Base-by-base conservation (phyloP, 2,888 invertebrate species). In the Hyppa rectilinea region DNA sequence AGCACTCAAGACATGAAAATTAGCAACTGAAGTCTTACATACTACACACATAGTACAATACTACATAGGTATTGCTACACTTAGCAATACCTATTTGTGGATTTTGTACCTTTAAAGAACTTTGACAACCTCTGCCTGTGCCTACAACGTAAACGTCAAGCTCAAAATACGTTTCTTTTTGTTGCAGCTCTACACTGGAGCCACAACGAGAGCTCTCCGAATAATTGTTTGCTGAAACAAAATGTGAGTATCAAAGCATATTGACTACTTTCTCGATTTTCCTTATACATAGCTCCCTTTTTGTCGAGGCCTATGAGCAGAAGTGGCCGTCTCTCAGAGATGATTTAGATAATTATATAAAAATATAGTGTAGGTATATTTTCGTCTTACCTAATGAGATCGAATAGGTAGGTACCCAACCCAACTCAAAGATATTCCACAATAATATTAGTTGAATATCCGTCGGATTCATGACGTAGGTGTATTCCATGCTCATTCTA, bases 231-330 rank as follows among this genome's bases (percentile, higher is more conserved):
- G 53, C 43, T 52, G 62, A 71, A 73, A 74, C 80, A 86, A 81
- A 76, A 87, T 87, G 87, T 87, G 70, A 87, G 86, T 81, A 53
- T 47, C n/a, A 17, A 38, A 9, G 26, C 14, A 2, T 31, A 17
- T 14, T 5, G 31, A 7, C 17, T 17, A 17, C 7, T 23, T 36
- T 12, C 26, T 6, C 34, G 10, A 14, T 38, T 20, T 29, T 53
- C 17, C 12, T 7, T 7, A 14, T 12, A 14, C 0, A n/a, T n/a
- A n/a, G 5, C 26, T 23, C 1, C 12, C 7, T 36, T 23, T 23
- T 23, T 26, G 4, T 23, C 1, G 14, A n/a, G 20, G 4, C 14
- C 9, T 29, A 14, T 12, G 20, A 9, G 2, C 2, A 29, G 12
- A 14, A n/a, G 23, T 34, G 14, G 7, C 4, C 5, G 2, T 40